A percentile compares a stretch with the other conserved stretches of the same genome.
phyloP scores from a whole-genome alignment of 2,113 vertebrate species.

The Arvicanthis niloticus region DNA sequence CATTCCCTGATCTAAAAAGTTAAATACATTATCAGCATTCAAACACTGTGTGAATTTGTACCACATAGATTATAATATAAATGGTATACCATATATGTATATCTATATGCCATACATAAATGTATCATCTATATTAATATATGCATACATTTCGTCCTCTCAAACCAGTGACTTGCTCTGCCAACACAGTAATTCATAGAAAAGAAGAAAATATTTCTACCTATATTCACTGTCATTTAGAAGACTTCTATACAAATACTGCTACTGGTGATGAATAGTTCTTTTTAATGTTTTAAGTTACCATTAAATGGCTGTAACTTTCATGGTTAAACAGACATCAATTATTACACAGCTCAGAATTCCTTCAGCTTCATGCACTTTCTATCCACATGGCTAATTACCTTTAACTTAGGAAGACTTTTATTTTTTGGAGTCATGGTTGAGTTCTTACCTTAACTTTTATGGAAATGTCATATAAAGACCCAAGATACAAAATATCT shows the following conservation, averaged over 20 bases:
- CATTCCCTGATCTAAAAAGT: not conserved
- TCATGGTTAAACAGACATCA: not conserved
- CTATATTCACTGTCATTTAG: not conserved
- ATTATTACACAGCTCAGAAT: not conserved
- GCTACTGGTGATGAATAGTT: not conserved
- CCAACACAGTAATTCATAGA: not conserved
- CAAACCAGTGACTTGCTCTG: not conserved
- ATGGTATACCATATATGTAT: not conserved
- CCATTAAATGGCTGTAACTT: not conserved
- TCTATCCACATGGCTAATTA: not conserved
- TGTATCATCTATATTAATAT: not conserved
- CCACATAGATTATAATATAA: not conserved
- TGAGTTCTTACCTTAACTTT: conserved; percentile 24
- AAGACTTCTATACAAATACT: not conserved
- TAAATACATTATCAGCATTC: not conserved
- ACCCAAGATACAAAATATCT: conserved; percentile 21
- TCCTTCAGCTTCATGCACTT: not conserved
- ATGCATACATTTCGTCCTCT: not conserved
- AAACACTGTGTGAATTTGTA: not conserved
- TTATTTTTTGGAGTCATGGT: not conserved
- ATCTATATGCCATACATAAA: not conserved
- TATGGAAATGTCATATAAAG: not conserved
- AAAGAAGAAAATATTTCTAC: not conserved
- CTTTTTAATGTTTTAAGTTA: not conserved
- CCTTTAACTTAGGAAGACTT: not conserved